Evolutionary conservation across 2,888 invertebrate genomes (phyloP).

Genomic region (Cosmia trapezina): DNA sequence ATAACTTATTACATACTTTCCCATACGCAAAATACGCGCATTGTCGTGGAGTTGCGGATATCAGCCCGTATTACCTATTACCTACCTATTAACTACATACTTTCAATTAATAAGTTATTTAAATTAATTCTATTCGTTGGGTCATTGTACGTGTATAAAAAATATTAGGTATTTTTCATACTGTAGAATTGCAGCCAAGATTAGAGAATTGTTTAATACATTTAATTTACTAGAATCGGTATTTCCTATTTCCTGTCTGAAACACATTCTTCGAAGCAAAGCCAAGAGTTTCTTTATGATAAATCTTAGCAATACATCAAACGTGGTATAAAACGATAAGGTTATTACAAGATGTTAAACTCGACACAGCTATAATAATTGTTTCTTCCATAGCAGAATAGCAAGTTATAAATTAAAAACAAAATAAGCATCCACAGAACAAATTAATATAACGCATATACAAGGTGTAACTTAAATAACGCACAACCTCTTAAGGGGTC

Average conservation of each 20-base stretch:
- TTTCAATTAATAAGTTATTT: not conserved
- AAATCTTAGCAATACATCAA: slow-evolving; percentile 10
- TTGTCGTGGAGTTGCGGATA: too few relatives aligned
- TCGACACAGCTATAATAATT: not conserved
- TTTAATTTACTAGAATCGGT: not conserved
- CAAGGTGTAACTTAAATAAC: too few relatives aligned
- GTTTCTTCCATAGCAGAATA: not conserved
- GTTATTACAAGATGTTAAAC: slow-evolving; percentile 8
- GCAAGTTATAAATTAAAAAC: not conserved
- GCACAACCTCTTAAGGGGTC: too few relatives aligned
- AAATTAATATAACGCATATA: not conserved
- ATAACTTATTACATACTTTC: too few relatives aligned
- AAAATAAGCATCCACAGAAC: not conserved
- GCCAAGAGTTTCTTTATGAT: not conserved
- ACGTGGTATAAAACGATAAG: not conserved
- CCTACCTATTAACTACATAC: too few relatives aligned
- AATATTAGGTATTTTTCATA: not conserved
- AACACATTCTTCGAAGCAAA: not conserved
- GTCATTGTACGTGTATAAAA: not conserved
- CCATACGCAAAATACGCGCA: too few relatives aligned
- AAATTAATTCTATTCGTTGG: not conserved
- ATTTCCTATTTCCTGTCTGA: slow-evolving; percentile 1
- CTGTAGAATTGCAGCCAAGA: not conserved
- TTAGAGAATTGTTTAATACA: not conserved
- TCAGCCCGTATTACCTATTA: too few relatives aligned